Evolutionary conservation across 2,888 invertebrate genomes (phyloP), one percentile per base, ranked within the genome.

Genomic region (Branchipolynoe longqiensis): DNA sequence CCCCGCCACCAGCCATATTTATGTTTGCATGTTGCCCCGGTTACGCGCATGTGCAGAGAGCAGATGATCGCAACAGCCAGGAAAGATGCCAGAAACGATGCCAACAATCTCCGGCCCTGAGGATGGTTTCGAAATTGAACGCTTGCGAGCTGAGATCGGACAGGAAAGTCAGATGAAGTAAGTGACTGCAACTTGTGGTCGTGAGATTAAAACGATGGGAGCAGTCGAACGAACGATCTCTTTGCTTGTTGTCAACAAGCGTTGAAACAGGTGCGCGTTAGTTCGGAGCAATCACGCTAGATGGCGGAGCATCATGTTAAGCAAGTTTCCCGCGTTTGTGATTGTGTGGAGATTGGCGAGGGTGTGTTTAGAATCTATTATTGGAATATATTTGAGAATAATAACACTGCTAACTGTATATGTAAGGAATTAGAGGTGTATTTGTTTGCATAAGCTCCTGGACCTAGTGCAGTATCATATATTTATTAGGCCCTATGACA

Each of bases 121-220:
- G 69, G 88, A 87, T 22, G 88, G 86, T 18, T 85, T 84, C 36
- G 89, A 89, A 54, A 31, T 89, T 14, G 89, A 89, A 41, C 54
- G 87, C 31, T 85, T 89, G 4, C 59, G 85, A 48, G 89, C 88
- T 2, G 88, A 88, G 73, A 54, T 89, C 18, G 86, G 86, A 22
- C 89, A 89, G 69, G 89, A 89, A 84, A 85, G 81, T 40, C 88
- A 89, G 62, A 88, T 88, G 88, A 89, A 88, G 89, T 89, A 73
- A 86, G 82, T 41, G 12, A n/a, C n/a, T n/a, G n/a, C n/a, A n/a
- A n/a, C n/a, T n/a, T n/a, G n/a, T n/a, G n/a, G n/a, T n/a, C 14
- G 69, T 64, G 6, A 31, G 38, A 69, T 33, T 31, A 14, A 14
- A 69, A 1, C 38, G 22, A 4, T 1, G 12, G 36, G 36, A 33